These are phyloP conservation scores for Myrmecobius fasciatus DNA, from an alignment of 2,113 vertebrate species.

Conservation along the genomic window DNA sequence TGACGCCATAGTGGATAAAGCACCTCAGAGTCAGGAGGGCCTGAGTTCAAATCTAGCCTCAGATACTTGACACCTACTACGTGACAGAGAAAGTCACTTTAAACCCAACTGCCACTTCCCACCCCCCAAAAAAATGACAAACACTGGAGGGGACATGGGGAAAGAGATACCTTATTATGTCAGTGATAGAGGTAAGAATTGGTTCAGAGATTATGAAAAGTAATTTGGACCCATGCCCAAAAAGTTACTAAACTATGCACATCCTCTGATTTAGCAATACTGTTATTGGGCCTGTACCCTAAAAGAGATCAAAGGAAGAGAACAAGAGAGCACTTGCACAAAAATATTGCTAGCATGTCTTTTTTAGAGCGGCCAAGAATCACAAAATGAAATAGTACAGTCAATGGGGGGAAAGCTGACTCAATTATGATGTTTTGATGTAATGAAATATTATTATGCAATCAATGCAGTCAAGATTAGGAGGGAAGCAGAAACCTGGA, in stretches of 20 bases:
- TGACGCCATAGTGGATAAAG: too few relatives aligned
- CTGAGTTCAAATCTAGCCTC: too few relatives aligned
- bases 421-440: background rate
- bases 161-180: background rate
- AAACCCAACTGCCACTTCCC: too few relatives aligned
- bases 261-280: background rate
- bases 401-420: background rate
- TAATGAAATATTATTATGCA: too few relatives aligned
- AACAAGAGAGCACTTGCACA: background rate
- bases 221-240: background rate
- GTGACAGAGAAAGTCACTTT: too few relatives aligned
- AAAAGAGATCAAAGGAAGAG: background rate
- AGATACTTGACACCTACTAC: too few relatives aligned
- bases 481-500: too few relatives aligned
- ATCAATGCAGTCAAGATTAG: too few relatives aligned
- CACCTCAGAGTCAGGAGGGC: too few relatives aligned
- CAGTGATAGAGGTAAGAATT: background rate
- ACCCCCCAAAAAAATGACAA: background rate
- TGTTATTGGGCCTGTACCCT: background rate
- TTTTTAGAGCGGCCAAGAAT: background rate
- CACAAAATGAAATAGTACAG: background rate
- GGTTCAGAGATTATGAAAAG: background rate
- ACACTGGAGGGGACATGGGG: background rate
- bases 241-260: background rate
- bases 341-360: background rate